A percentile compares a stretch with the other conserved stretches of the same genome.
Conservation (phyloP, 2,113 vertebrate species). For the Rattus rattus region DNA sequence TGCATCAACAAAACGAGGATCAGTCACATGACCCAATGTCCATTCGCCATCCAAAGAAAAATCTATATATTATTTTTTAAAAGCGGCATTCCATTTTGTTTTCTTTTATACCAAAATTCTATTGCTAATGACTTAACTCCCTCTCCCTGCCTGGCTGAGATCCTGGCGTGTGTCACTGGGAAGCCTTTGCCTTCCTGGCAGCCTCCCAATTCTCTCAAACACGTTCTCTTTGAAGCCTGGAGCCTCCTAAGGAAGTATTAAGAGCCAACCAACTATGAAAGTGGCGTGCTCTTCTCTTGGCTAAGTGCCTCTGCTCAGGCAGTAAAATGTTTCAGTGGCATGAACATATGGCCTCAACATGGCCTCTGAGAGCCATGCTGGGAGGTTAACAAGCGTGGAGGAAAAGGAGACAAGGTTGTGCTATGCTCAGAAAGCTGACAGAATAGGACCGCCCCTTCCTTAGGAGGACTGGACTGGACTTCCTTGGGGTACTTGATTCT, state of each 20-base stretch:
- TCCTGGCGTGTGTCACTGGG: constrained; percentile 21
- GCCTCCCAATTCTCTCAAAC: constrained; percentile 20
- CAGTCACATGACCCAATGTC: neutral
- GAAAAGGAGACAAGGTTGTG: neutral
- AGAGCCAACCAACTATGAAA: constrained; percentile 64
- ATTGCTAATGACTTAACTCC: neutral
- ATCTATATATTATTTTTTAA: neutral
- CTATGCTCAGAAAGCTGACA: neutral
- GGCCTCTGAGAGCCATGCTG: constrained; percentile 62
- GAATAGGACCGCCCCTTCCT: neutral
- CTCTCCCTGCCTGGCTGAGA: neutral
- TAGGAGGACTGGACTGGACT: neutral
- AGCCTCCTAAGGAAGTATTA: constrained; percentile 31
- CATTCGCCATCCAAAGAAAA: constrained; percentile 10
- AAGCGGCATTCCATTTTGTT: neutral
- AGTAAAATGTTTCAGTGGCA: constrained; percentile 57
- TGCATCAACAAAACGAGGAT: neutral
- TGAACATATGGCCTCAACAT: constrained; percentile 65
- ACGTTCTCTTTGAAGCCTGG: constrained; percentile 13
- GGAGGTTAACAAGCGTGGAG: constrained; percentile 48
- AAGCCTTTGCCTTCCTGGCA: constrained; percentile 21
- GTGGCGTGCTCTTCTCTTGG: constrained; percentile 30
- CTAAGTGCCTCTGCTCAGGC: constrained; percentile 66
- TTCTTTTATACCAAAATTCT: neutral
- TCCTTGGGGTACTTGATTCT: neutral